Base-by-base conservation (phyloP, 1,140 invertebrate genomes). In the Drosophila kikkawai region DNA sequence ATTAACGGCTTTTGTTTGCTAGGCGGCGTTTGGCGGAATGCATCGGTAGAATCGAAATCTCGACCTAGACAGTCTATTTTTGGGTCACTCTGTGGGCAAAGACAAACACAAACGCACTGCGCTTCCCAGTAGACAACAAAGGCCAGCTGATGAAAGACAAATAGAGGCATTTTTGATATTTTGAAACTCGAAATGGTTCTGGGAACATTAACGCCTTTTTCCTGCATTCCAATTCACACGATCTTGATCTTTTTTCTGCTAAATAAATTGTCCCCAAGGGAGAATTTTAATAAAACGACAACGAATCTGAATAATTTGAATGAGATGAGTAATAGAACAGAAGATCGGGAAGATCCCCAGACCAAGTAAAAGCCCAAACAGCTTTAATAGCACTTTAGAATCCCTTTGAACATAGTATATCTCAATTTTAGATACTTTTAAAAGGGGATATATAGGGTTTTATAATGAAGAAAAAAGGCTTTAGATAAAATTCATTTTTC, bases 41-140 rank as follows among this genome's bases (percentile, higher is more conserved):
- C 67, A 15, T 17, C 29, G 39, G 22, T 11, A 26, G 17, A 5
- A 9, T 17, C 34, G 37, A 15, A 7, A 50, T 69, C 66, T 66
- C 66, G 66, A 51, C 67, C 67, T 68, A 70, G 67, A 70, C 67
- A 22, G 47, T 66, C 70, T 82, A 85, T 85, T 85, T 82, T 86
- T 73, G 65, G 83, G 82, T 86, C 74, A 82, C 37, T 60, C 36
- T 51, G 61, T 57, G 37, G 22, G 34, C 60, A 65, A 75, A 75
- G 34, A 65, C 57, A 56, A 55, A 74, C 48, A 69, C 5, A 34
- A 2, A 2, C 22, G 58, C 12, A 34, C 34, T 0, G 7, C 2
- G 17, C 36, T 4, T n/a, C 6, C 17, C 11, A 44, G 26, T 34
- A 64, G 71, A 75, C 69, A 75, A 75, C 71, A 75, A 75, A 75